A percentile compares a stretch with the other conserved stretches of the same genome.
These are phyloP conservation scores for Poeciliopsis infans DNA, from an alignment of 2,797 vertebrate species.

Conservation along the genomic window DNA sequence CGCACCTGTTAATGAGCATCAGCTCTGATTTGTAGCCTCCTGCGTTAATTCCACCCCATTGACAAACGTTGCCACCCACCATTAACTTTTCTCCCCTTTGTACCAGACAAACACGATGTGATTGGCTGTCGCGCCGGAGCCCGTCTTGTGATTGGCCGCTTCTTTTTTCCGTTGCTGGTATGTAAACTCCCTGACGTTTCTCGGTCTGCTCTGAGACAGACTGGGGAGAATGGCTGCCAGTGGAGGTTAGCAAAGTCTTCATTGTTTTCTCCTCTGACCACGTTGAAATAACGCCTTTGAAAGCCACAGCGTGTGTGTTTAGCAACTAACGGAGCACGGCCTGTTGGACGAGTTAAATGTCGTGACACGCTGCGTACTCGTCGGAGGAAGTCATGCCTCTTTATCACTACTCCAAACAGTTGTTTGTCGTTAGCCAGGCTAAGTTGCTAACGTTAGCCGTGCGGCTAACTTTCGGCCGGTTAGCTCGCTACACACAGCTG, in stretches of 20 bases:
- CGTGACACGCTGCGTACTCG: conserved; percentile 34
- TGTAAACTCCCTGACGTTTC: conserved; percentile 72
- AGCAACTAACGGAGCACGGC: not conserved
- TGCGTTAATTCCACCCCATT: conserved; percentile 14
- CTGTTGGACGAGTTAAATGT: not conserved
- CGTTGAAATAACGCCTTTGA: conserved; percentile 39
- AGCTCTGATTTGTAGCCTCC: not conserved
- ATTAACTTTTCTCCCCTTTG: conserved; percentile 39
- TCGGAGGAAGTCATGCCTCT: conserved; percentile 37
- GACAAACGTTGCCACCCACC: conserved; percentile 19
- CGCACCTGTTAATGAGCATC: not conserved
- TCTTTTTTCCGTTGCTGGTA: conserved; percentile 81
- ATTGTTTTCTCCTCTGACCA: conserved; percentile 65
- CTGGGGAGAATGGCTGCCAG: conserved; percentile 88
- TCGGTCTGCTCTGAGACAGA: conserved; percentile 80
- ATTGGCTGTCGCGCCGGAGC: conserved; percentile 67
- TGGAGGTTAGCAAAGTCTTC: conserved; percentile 83
- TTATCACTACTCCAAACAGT: conserved; percentile 66
- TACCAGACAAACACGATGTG: conserved; percentile 22
- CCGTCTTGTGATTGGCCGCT: conserved; percentile 69
- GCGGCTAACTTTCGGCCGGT: conserved; percentile 73
- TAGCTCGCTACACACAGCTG: conserved; percentile 73
- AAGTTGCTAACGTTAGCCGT: conserved; percentile 64
- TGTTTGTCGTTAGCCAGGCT: conserved; percentile 57
- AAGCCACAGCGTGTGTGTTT: conserved; percentile 42